These are phyloP conservation scores for Halichoerus grypus DNA, from an alignment of 2,113 vertebrate genomes.

Conservation along the genomic window DNA sequence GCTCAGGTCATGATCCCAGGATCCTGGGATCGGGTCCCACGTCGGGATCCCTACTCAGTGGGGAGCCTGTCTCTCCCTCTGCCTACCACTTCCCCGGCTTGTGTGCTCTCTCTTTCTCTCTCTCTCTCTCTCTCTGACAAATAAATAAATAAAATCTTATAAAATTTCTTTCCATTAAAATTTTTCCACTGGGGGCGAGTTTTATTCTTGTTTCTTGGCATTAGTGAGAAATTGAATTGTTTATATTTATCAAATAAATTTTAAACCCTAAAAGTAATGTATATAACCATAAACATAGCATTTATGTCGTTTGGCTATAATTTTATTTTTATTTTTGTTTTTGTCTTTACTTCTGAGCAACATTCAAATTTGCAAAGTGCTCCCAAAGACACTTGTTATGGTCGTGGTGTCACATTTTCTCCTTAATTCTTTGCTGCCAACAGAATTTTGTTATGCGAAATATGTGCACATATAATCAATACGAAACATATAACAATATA, in stretches of 20 bases:
- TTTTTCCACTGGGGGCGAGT: not conserved
- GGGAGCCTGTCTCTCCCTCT: too few species aligned
- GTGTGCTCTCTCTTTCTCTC: too few species aligned
- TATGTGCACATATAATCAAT: not conserved
- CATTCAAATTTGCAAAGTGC: not conserved
- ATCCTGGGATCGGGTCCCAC: too few species aligned
- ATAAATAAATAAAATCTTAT: too few species aligned
- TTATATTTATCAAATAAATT: not conserved
- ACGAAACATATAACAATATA: not conserved
- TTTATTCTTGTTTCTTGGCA: not conserved
- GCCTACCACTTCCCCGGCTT: too few species aligned
- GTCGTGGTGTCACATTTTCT: not conserved
- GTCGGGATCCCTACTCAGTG: too few species aligned
- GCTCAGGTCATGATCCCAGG: too few species aligned
- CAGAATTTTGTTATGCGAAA: constrained; percentile 35
- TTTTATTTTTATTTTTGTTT: not conserved
- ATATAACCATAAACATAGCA: not conserved
- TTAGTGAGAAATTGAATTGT: not conserved
- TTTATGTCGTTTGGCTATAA: not conserved
- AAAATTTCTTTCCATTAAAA: not conserved
- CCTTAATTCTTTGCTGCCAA: not conserved
- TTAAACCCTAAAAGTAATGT: not conserved
- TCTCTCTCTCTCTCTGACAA: too few species aligned
- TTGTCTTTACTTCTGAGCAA: not conserved
- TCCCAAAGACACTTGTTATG: not conserved